Base-by-base conservation (phyloP, 1,140 invertebrate species). In the Ceratosolen fusciceps region DNA sequence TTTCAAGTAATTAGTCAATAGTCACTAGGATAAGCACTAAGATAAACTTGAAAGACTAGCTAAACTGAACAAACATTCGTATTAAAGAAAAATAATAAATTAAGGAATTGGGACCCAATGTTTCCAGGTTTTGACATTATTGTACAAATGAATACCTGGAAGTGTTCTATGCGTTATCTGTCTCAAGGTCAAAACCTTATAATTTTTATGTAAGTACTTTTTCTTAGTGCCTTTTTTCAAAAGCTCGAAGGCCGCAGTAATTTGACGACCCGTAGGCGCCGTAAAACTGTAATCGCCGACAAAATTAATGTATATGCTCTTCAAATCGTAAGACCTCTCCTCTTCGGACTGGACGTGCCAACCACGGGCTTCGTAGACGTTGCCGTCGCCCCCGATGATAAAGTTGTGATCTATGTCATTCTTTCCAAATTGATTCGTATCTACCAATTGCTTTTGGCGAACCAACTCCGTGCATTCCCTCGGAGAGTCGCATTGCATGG, bases 331-430 rank as follows among this genome's bases (percentile, higher is more conserved):
- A 26, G 86, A 87, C 2, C 91, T 92, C 0, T 95, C 92, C 83
- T 96, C 95, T 0, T 94, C 94, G 5, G 95, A 95, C 0, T 93
- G 86, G 1, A 85, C 88, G 31, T 93, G 91, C 93, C 95, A 97
- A 0, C 95, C 95, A 39, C 95, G 91, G 1, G 95, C 96, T 80
- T 93, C 92, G 83, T 96, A 96, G 10, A 93, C 93, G 16, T 91
- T 90, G 2, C 95, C 95, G 77, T 96, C 95, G 21, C 94, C 94
- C 2, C 96, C 96, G 10, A 96, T 91, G 21, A 94, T 92, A 86
- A 97, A 97, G 87, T 93, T 96, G 84, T 94, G 95, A 1, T 86
- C 93, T 85, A 91, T 96, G 92, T 90, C 95, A 90, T 83, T 93
- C 92, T 92, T 94, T 0, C 88, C 84, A 39, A 89, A 91, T 1